phyloP scores from a whole-genome alignment of 2,888 invertebrate species.

The Lomographa bimaculata region DNA sequence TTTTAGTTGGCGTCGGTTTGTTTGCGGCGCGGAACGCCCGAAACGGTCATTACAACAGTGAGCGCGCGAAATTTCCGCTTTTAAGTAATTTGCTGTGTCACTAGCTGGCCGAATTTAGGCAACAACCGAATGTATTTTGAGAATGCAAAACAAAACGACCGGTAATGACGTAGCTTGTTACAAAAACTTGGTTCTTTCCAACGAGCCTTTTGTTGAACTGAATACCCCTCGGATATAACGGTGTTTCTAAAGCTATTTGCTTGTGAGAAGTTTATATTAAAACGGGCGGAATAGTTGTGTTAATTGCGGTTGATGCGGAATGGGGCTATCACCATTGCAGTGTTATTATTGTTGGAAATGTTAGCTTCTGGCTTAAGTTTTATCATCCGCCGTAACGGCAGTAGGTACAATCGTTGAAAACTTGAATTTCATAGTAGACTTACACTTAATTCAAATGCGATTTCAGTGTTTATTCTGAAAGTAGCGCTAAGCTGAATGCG shows the following conservation, averaged over 20 bases:
- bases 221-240: slow-evolving; percentile 29
- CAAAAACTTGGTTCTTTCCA: slow-evolving; percentile 42
- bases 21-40: slow-evolving; percentile 52
- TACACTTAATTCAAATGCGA: slow-evolving; percentile 7
- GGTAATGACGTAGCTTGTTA: slow-evolving; percentile 66
- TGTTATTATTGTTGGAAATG: slow-evolving; percentile 22
- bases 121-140: slow-evolving; percentile 55
- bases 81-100: slow-evolving; percentile 77
- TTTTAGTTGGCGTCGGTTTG: slow-evolving; percentile 67
- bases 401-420: slow-evolving; percentile 11
- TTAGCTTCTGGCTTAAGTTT: slow-evolving; percentile 5
- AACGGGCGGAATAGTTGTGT: slow-evolving; percentile 32
- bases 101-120: slow-evolving; percentile 50
- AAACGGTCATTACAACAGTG: slow-evolving; percentile 66
- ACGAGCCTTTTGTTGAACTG: slow-evolving; percentile 40
- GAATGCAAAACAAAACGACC: slow-evolving; percentile 66
- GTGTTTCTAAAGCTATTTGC: slow-evolving; percentile 39
- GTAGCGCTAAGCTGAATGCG: slow-evolving; percentile 9
- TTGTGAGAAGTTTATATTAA: slow-evolving; percentile 34
- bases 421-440: slow-evolving; percentile 10
- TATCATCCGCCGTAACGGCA: slow-evolving; percentile 9
- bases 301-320: slow-evolving; percentile 32
- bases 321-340: slow-evolving; percentile 23
- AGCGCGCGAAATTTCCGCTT: slow-evolving; percentile 58
- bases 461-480: slow-evolving; percentile 10